Evolutionary conservation across 2,888 invertebrate species (phyloP), one percentile per base, ranked within the genome.

Genomic region (Drosophila yooni): DNA sequence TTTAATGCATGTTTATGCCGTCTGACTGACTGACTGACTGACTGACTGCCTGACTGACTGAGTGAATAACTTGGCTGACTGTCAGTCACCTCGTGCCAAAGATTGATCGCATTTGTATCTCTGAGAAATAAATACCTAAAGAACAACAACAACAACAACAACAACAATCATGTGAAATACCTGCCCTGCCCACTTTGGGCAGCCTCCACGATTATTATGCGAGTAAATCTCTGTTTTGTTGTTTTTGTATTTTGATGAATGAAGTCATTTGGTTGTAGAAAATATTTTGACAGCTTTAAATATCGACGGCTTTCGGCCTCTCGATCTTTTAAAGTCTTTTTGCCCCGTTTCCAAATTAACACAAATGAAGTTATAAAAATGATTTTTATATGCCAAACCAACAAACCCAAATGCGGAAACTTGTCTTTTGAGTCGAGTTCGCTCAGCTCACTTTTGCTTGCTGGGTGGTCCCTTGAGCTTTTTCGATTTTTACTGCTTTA

Each of bases 201-300:
- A 57, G 72, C 64, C 64, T 36, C 50, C 60, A 50, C 43, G 68
- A 79, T 69, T 79, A 63, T 67, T 74, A 72, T 36, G 13, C 13
- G 18, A 48, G 18, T 2, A n/a, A 21, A 13, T 27, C 5, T 31
- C 57, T 54, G 59, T 61, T 54, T 46, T 18, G 15, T 27, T 51
- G 51, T 29, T 33, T 4, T 25, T 53, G 25, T 54, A 3, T 15
- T 34, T 56, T 76, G 82, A 89, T 83, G 88, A 91, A 89, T 89
- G 91, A 89, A 89, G 89, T 90, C 89, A 89, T 89, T 91, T 89
- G 90, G 74, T 83, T 80, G 89, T 80, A 76, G 89, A 88, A 89
- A 89, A 88, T 91, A 89, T 89, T 89, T 89, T 89, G 89, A 89
- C 89, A 89, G 89, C 91, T 89, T 86, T 86, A 89, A 86, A 89